Evolutionary conservation across 2,888 invertebrate species (phyloP).

Genomic region (Muschampia plurimacula): DNA sequence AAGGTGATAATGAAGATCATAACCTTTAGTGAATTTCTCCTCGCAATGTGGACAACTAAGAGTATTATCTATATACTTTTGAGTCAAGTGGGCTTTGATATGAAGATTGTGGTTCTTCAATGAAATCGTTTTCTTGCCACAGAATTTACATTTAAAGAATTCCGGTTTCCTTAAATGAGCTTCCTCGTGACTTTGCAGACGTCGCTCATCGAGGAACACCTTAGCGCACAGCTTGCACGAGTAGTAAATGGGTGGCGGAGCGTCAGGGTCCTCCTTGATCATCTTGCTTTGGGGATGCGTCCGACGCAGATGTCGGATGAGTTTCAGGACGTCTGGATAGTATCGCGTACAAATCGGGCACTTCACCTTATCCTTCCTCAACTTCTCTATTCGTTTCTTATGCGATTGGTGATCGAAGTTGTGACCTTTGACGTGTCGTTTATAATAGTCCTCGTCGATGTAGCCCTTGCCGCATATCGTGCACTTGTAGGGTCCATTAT

Average conservation of each 20-base stretch:
- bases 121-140: constrained; percentile 75
- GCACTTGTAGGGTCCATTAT: constrained; percentile 81
- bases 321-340: constrained; percentile 73
- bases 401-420: constrained; percentile 77
- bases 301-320: constrained; percentile 75
- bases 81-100: constrained; percentile 72
- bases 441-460: constrained; percentile 79
- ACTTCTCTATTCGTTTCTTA: constrained; percentile 70
- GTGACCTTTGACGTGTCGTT: constrained; percentile 82
- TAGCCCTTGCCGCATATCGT: constrained; percentile 81
- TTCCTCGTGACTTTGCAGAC: constrained; percentile 71
- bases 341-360: constrained; percentile 77
- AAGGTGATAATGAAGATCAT: constrained; percentile 76
- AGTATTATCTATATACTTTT: constrained; percentile 73
- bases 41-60: constrained; percentile 74
- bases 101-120: constrained; percentile 73
- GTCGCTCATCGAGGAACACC: constrained; percentile 69
- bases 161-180: constrained; percentile 74
- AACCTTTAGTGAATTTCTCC: constrained; percentile 71
- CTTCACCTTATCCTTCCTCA: constrained; percentile 74
- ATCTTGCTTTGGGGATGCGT: constrained; percentile 82
- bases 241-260: constrained; percentile 68
- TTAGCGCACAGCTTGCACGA: constrained; percentile 80
- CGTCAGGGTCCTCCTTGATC: constrained; percentile 81
- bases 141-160: constrained; percentile 80